Evolutionary conservation across 2,797 vertebrate species (phyloP), one percentile per base, ranked within the genome.

Genomic region (Scolopax rusticola): DNA sequence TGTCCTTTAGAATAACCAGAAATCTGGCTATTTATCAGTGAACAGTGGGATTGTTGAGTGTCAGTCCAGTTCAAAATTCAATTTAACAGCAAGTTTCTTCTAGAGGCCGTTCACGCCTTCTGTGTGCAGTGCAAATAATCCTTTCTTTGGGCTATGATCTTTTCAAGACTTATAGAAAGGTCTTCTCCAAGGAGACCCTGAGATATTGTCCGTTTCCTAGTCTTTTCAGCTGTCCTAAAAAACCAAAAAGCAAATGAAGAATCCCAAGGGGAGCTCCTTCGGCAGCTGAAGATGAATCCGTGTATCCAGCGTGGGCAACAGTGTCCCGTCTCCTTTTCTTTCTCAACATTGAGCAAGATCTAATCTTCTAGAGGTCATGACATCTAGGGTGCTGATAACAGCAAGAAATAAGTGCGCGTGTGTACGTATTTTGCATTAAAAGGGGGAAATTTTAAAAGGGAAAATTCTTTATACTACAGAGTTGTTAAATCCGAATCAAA

Each of bases 181-280:
- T 60, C 73, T 80, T 83, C 76, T 89, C 41, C 27, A 50, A 0
- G 0, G 4, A 59, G 23, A 21, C 0, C 0, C 36, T 60, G 61
- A 60, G 23, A 43, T 69, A 41, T 0, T 40, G 19, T 45, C 18
- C n/a, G 32, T 87, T 87, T 85, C 36, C 10, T 59, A 60, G 18
- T 67, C 12, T 91, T 89, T 69, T 73, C 32, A 81, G n/a, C 25
- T 25, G 25, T 73, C 16, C 57, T 63, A 54, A 90, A 54, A 90
- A 89, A 30, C 12, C 9, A 38, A 86, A 67, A 61, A 47, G 28
- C 47, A 81, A 86, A 25, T 56, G 18, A 91, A 81, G 69, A 96
- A 84, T 76, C 40, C 40, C 32, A 79, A 50, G 18, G 28, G 27
- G 8, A 79, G 28, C 54, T 91, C 48, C 41, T 50, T 75, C 1